Evolutionary conservation across 1,140 invertebrate species (phyloP).

Genomic region (Archegozetes longisetosus): DNA sequence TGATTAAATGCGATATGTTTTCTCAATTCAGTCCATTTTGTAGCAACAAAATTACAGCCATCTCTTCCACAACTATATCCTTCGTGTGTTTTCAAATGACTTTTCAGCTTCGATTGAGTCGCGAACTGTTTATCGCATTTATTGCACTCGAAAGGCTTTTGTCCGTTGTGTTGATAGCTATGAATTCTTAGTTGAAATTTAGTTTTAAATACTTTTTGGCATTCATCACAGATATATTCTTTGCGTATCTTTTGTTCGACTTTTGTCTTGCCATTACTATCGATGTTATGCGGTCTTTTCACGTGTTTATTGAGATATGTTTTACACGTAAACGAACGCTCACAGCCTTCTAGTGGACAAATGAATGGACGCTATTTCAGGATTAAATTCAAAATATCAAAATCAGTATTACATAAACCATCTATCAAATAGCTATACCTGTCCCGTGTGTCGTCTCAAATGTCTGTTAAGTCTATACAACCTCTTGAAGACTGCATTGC

Average conservation of each 20-base stretch:
- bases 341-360: conserved; percentile 2
- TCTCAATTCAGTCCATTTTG: conserved; percentile 5
- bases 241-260: not conserved
- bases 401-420: no score
- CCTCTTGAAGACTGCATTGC: not conserved
- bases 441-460: not conserved
- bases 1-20: conserved; percentile 2
- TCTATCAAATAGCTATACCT: no score
- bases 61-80: conserved; percentile 20
- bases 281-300: not conserved
- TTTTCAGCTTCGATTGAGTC: not conserved
- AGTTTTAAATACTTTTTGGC: conserved; percentile 19
- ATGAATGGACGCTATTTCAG: conserved; percentile 3
- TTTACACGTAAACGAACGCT: conserved; percentile 3
- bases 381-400: no score
- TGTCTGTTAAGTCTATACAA: not conserved
- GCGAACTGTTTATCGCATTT: conserved; percentile 28
- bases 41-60: not conserved
- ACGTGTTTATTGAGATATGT: conserved; percentile 7
- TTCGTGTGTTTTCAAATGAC: conserved; percentile 26
- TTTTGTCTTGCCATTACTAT: not conserved
- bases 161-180: conserved; percentile 22
- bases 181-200: conserved; percentile 12
- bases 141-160: conserved; percentile 32
- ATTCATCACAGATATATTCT: conserved; percentile 17